Percentiles rank a stretch among this genome's conserved stretches.
Evolutionary conservation across 37 sponge, comb jelly and placozoan species (phyloP).

Genomic region (Hormiphora californensis): DNA sequence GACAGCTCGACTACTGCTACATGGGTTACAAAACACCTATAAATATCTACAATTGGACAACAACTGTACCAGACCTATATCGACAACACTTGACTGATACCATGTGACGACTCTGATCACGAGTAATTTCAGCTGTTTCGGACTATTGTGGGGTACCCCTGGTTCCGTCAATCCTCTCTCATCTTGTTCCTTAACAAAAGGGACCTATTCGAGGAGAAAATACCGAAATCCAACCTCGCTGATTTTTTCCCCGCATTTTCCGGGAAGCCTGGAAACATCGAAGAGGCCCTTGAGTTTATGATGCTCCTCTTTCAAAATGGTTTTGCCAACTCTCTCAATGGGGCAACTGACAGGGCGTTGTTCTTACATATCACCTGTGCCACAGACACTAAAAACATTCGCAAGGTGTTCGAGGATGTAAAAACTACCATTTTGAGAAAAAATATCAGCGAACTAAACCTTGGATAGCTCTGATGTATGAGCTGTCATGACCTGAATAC

Average conservation of each 20-base stretch:
- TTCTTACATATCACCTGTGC: conserved; percentile 16
- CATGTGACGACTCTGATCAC: no score
- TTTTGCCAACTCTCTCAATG: background rate
- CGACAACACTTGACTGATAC: no score
- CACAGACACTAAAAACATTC: conserved; percentile 2
- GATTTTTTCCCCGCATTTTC: background rate
- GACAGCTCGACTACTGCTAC: no score
- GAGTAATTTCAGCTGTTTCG: background rate
- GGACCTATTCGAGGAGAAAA: conserved; percentile 20
- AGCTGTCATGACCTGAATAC: no score
- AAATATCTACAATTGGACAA: no score
- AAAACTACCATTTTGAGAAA: background rate
- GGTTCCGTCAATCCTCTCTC: background rate
- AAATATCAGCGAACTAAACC: background rate
- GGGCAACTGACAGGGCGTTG: background rate
- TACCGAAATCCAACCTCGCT: background rate
- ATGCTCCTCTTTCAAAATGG: background rate
- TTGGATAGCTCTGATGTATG: no score
- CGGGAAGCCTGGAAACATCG: background rate
- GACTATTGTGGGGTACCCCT: background rate
- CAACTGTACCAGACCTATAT: no score
- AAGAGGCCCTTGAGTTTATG: background rate
- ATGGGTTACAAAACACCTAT: no score
- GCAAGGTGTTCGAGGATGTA: conserved; percentile 15
- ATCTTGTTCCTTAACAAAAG: conserved; percentile 43